These are phyloP conservation scores for Leptarthrus brevirostris DNA, from an alignment of 2,888 invertebrate species.

Conservation along the genomic window DNA sequence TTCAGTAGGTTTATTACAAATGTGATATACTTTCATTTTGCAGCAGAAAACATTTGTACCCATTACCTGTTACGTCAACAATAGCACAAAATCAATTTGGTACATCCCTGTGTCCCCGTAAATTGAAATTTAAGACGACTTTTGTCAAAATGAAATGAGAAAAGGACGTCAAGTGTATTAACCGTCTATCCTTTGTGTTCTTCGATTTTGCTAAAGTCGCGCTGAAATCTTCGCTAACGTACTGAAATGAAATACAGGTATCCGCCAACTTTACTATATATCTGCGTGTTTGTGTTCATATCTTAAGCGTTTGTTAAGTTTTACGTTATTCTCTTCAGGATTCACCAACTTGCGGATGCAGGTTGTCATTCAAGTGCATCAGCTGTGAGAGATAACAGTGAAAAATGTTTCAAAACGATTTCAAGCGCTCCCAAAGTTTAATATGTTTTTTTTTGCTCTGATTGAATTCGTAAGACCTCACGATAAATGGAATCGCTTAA, in stretches of 20 bases:
- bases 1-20: neutral
- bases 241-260: too few species aligned
- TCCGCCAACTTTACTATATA: too few species aligned
- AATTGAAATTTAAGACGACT: slow-evolving; percentile 35
- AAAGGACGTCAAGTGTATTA: too few species aligned
- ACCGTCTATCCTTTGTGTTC: too few species aligned
- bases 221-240: too few species aligned
- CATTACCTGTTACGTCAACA: slow-evolving; percentile 28
- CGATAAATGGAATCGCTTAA: neutral
- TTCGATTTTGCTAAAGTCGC: too few species aligned
- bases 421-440: neutral
- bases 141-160: slow-evolving; percentile 33
- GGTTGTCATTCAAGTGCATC: too few species aligned
- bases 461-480: neutral
- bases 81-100: slow-evolving; percentile 23
- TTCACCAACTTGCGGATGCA: too few species aligned
- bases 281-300: too few species aligned
- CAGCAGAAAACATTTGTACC: slow-evolving; percentile 20
- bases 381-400: neutral
- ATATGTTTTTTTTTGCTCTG: neutral
- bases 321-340: too few species aligned
- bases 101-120: slow-evolving; percentile 24
- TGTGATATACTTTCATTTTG: slow-evolving; percentile 15
- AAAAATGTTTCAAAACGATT: neutral
- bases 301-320: too few species aligned